Evolutionary conservation across 92 coral and sea anemone species (phyloP).

Genomic region (Phenganax marumi): DNA sequence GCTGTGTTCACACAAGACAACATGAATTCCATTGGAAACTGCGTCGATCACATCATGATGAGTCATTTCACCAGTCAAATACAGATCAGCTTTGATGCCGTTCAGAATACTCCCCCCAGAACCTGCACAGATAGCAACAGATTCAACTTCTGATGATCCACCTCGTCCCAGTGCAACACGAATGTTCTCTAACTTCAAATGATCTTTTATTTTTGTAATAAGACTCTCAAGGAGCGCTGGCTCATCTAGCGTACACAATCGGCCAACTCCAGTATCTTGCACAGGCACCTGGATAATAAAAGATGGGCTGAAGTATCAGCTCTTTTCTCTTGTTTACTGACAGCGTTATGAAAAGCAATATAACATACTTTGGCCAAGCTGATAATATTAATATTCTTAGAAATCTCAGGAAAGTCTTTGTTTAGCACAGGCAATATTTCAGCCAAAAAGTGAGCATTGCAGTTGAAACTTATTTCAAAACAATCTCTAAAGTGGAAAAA

Average conservation of each 20-base stretch:
- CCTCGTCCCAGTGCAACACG: slow-evolving; percentile 69
- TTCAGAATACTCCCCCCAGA: slow-evolving; percentile 88
- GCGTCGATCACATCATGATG: slow-evolving; percentile 94
- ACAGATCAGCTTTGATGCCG: slow-evolving; percentile 78
- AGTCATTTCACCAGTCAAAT: slow-evolving; percentile 96
- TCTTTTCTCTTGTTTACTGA: not conserved
- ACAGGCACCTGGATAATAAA: slow-evolving; percentile 62
- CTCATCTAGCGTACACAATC: slow-evolving; percentile 68
- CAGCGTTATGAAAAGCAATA: slow-evolving; percentile 6
- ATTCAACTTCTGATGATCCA: slow-evolving; percentile 45
- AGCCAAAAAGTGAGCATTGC: slow-evolving; percentile 49
- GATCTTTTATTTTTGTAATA: slow-evolving; percentile 65
- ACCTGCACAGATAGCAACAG: slow-evolving; percentile 92
- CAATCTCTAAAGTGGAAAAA: not conserved
- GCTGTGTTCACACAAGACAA: slow-evolving; percentile 93
- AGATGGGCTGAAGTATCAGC: not conserved
- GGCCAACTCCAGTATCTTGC: slow-evolving; percentile 78
- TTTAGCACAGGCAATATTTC: slow-evolving; percentile 36
- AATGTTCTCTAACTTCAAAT: slow-evolving; percentile 66
- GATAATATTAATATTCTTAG: slow-evolving; percentile 57
- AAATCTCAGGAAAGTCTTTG: slow-evolving; percentile 36
- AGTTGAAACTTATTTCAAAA: slow-evolving; percentile 22
- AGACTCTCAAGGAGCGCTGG: slow-evolving; percentile 62
- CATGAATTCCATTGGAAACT: slow-evolving; percentile 82
- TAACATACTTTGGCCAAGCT: slow-evolving; percentile 62